Evolutionary conservation across 1,140 invertebrate genomes (phyloP), one percentile per base, ranked within the genome.

Genomic region (Drosophila nigromelanica): DNA sequence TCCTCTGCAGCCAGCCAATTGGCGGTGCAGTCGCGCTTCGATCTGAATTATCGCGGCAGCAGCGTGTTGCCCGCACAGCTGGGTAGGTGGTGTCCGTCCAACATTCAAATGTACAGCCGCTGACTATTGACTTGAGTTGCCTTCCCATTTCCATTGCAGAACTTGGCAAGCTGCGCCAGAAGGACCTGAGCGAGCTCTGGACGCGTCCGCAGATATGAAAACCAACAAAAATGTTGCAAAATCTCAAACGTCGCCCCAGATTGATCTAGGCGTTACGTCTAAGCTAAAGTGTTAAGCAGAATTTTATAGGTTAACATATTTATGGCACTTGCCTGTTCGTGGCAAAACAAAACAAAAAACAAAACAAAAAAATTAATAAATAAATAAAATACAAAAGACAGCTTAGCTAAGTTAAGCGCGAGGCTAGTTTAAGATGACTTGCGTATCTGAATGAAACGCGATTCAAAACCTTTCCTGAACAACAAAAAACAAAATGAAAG

Each of bases 151-250:
- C 30, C n/a, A 8, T 33, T 78, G 4, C 51, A 91, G 90, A 91
- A n/a, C 79, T 91, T 14, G 86, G 82, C 24, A 91, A 91, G 61
- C 56, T 91, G 50, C 78, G 75, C 15, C 85, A 90, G 42, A 91
- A 91, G 70, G 90, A 91, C 55, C 51, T 91, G 50, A 91, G 76
- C 45, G 90, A 91, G 33, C 76, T 90, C 2, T 91, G 90, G 90
- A 86, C 90, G 10, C 71, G 90, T 18, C 90, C 90, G 70, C 90
- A 91, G 62, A 90, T 91, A 62, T 91, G 90, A 91, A 87, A 79
- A 35, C 62, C 73, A 72, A 50, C 70, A 14, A 71, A 52, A 35
- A 67, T 37, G 37, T 48, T 40, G 15, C 47, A 69, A 70, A 86
- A 78, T 80, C 77, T 73, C 59, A 87, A 80, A 69, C 58, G 67